phyloP scores from a whole-genome alignment of 1,140 invertebrate genomes.

The Cepaea nemoralis region DNA sequence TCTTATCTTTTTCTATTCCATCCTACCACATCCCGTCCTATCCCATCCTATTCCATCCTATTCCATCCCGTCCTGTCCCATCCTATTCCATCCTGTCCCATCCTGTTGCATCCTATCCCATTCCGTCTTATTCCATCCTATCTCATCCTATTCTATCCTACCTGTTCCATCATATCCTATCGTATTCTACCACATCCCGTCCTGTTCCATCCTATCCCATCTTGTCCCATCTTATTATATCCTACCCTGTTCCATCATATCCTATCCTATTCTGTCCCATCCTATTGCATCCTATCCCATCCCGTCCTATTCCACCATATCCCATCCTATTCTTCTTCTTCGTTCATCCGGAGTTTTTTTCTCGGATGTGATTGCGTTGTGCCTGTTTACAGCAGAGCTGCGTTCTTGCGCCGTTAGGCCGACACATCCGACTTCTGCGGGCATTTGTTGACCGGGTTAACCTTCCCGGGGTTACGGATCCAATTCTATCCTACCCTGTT shows the following conservation, averaged over 20 bases:
- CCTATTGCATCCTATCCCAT: not conserved
- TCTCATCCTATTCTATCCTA: slow-evolving; percentile 3
- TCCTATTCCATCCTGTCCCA: slow-evolving; percentile 6
- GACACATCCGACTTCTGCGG: no score
- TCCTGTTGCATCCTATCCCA: slow-evolving; percentile 1
- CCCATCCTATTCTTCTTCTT: slow-evolving; percentile 11
- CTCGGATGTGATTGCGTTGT: no score
- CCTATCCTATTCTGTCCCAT: slow-evolving; percentile 16
- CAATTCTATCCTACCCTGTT: not conserved
- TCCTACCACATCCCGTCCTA: slow-evolving; percentile 18
- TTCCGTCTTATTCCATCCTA: slow-evolving; percentile 1
- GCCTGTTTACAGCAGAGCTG: no score
- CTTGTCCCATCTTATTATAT: not conserved
- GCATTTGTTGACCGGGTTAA: no score
- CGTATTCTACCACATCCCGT: not conserved
- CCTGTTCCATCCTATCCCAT: not conserved
- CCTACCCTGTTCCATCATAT: slow-evolving; percentile 2
- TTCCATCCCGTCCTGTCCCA: slow-evolving; percentile 1
- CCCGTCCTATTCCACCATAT: slow-evolving; percentile 3
- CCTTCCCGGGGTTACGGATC: no score
- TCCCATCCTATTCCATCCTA: slow-evolving; percentile 21
- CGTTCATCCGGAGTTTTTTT: no score
- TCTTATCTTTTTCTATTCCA: not conserved
- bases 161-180: not conserved
- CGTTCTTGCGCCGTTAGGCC: no score